These are phyloP conservation scores for Rhagoletis pomonella DNA, from an alignment of 1,140 invertebrate genomes.

Conservation along the genomic window DNA sequence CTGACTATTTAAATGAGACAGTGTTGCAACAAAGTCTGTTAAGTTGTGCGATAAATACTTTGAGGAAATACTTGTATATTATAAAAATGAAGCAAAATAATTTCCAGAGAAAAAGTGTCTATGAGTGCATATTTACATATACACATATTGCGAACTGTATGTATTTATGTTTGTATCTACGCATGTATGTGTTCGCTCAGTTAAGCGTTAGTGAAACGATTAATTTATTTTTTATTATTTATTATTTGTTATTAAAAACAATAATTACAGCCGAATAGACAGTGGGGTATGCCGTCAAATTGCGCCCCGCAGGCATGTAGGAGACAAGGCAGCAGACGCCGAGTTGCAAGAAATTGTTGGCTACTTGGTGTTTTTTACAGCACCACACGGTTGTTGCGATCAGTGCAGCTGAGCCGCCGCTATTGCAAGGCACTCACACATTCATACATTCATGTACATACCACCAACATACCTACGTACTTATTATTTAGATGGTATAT, in stretches of 20 bases:
- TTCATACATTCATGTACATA: neutral
- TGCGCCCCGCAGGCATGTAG: constrained; percentile 27
- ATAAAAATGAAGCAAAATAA: neutral
- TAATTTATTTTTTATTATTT: constrained; percentile 42
- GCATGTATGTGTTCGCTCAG: neutral
- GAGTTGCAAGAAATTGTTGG: constrained; percentile 16
- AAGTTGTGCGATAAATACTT: too few species aligned
- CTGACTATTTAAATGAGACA: neutral
- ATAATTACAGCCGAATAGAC: constrained; percentile 41
- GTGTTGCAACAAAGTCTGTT: neutral
- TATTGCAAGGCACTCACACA: neutral
- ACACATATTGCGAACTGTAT: neutral
- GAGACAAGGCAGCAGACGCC: neutral
- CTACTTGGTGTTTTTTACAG: neutral
- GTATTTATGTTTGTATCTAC: neutral
- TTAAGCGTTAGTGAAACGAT: constrained; percentile 29
- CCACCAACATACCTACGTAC: neutral
- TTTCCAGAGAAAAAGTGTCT: neutral
- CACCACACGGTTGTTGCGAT: neutral
- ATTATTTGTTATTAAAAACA: constrained; percentile 51
- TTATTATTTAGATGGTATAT: constrained; percentile 21
- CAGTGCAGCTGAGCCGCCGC: neutral
- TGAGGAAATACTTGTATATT: too few species aligned
- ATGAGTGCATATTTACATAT: neutral
- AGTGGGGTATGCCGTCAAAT: constrained; percentile 9